Conservation (phyloP, 2,797 vertebrate species). For the Todus mexicanus region DNA sequence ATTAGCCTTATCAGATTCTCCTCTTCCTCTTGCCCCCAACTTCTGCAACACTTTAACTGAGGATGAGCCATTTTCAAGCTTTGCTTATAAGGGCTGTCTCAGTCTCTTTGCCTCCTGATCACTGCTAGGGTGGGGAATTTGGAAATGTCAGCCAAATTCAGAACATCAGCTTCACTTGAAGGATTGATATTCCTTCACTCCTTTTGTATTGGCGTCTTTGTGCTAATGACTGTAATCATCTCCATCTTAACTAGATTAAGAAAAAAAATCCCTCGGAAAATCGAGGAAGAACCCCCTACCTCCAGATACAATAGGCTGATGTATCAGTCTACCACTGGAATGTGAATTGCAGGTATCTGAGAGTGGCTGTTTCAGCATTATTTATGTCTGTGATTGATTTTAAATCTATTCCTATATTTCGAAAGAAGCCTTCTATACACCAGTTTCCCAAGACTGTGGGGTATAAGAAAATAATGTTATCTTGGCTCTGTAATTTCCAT, state of each 20-base stretch:
- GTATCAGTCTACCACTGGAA: background rate
- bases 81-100: background rate
- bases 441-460: background rate
- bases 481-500: background rate
- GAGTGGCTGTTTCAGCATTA: background rate
- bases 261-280: background rate
- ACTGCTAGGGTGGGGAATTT: background rate
- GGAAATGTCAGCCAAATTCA: background rate
- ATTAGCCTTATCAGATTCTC: background rate
- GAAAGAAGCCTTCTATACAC: background rate
- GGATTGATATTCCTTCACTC: background rate
- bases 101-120: background rate
- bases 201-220: background rate
- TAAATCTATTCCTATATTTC: background rate
- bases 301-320: background rate
- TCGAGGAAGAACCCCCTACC: background rate
- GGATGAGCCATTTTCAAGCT: background rate
- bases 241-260: background rate
- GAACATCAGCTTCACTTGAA: background rate
- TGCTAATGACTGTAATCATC: background rate
- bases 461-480: background rate
- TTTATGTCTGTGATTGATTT: background rate
- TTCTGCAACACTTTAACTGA: background rate
- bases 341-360: background rate
- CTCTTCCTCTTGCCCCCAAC: rapidly evolving